These are phyloP conservation scores for Sarcophaga rosellei DNA, from an alignment of 2,888 invertebrate species.

Conservation along the genomic window DNA sequence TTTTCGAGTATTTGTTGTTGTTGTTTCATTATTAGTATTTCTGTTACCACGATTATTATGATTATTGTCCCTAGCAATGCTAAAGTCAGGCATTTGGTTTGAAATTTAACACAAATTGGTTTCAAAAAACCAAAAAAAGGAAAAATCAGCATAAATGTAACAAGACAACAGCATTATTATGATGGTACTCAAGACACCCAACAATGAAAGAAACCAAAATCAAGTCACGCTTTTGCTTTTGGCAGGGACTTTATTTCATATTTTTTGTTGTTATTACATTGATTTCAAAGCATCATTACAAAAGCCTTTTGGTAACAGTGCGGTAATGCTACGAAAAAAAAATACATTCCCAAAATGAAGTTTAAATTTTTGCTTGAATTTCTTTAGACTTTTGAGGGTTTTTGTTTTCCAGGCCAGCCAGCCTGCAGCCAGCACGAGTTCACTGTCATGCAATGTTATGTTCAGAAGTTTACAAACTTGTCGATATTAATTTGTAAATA, in stretches of 20 bases:
- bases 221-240: constrained; percentile 63
- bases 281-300: constrained; percentile 32
- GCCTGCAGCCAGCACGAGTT: constrained; percentile 70
- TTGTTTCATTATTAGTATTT: constrained; percentile 11
- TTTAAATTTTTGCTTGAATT: background rate
- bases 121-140: background rate
- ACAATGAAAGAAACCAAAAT: constrained; percentile 8
- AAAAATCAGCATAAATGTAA: constrained; percentile 28
- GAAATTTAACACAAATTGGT: constrained; percentile 55
- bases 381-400: constrained; percentile 26
- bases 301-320: background rate
- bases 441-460: constrained; percentile 68
- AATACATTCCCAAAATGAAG: constrained; percentile 27
- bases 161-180: background rate
- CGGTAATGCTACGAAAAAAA: background rate
- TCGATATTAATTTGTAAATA: constrained; percentile 63
- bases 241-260: constrained; percentile 45
- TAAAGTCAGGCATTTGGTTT: constrained; percentile 34
- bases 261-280: constrained; percentile 19
- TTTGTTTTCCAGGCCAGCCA: constrained; percentile 55
- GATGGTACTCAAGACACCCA: background rate
- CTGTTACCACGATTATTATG: constrained; percentile 18
- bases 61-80: constrained; percentile 49
- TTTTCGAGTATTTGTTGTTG: background rate
- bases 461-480: constrained; percentile 67